Base-by-base conservation (phyloP, 1,140 invertebrate genomes). In the Panagrolaimus sp. region DNA sequence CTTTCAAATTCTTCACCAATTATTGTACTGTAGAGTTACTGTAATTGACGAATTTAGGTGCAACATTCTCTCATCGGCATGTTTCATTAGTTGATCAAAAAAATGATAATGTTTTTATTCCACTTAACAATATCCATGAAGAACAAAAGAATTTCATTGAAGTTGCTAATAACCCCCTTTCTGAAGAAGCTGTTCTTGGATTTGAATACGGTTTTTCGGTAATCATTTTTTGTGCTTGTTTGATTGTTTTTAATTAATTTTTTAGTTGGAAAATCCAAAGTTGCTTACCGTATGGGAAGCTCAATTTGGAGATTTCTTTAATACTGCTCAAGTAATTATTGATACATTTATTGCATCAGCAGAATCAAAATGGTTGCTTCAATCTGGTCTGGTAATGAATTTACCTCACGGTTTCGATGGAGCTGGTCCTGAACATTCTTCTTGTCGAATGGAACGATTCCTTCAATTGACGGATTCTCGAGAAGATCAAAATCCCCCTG, bases 391-490 rank as follows among this genome's bases (percentile, higher is more conserved):
- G 14, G 91, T 93, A 0, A 89, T 98, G 85, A 84, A 98, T 10
- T 84, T 98, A 7, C 96, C 96, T 0, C 94, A 98, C 85, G 96
- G 96, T 0, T 94, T 93, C 83, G 95, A 98, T 86, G 95, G 95
- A 0, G 92, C 92, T 32, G 94, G 93, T 0, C 93, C 95, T 0
- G 96, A 98, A 81, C 96, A 98, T 82, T 94, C 92, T 70, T 95
- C 92, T 0, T 92, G 90, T 77, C 88, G 92, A 73, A 84, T 98
- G 28, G 96, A 98, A 86, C 85, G 96, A 70, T 98, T 96, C 84
- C 85, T 98, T 28, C 88, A 88, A 79, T 84, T 86, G 68, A 81
- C 75, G 55, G 75, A 83, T 66, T 76, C 73, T 43, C 45, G 70
- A 14, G 82, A 83, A 75, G 71, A 72, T 43, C 80, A 82, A 88